Evolutionary conservation across 1,140 invertebrate species (phyloP).

Genomic region (Drosophila tristis): DNA sequence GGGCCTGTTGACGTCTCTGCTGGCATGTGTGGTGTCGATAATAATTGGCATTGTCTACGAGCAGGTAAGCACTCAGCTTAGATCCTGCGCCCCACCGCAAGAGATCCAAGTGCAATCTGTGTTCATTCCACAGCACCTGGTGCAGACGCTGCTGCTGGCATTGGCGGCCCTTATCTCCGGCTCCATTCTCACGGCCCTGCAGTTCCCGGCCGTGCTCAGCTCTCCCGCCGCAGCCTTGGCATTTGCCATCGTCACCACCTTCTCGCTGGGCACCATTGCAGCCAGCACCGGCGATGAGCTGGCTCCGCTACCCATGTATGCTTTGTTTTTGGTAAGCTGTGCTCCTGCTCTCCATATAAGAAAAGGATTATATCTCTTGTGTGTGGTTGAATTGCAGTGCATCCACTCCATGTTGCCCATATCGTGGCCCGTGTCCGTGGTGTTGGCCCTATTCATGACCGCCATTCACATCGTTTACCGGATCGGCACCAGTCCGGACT

Average conservation of each 20-base stretch:
- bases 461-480: constrained; percentile 85
- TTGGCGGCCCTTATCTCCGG: constrained; percentile 76
- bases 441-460: constrained; percentile 86
- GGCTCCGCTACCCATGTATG: constrained; percentile 88
- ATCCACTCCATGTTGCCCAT: constrained; percentile 90
- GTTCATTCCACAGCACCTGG: constrained; percentile 50
- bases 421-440: constrained; percentile 86
- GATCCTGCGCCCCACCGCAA: not conserved
- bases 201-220: constrained; percentile 82
- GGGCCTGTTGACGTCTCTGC: constrained; percentile 75
- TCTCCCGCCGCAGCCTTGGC: constrained; percentile 80
- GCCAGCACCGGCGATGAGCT: constrained; percentile 78
- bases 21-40: constrained; percentile 82
- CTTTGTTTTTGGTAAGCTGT: constrained; percentile 87
- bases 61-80: constrained; percentile 60
- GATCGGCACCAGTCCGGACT: constrained; percentile 61
- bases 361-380: constrained; percentile 19
- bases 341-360: not conserved
- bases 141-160: constrained; percentile 62
- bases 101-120: constrained; percentile 2
- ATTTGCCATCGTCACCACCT: constrained; percentile 82
- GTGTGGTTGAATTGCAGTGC: constrained; percentile 83
- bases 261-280: constrained; percentile 78
- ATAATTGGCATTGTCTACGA: constrained; percentile 73
- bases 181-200: constrained; percentile 77